These are phyloP conservation scores for Drosophila mettleri DNA, from an alignment of 2,888 invertebrate genomes.

Conservation along the genomic window DNA sequence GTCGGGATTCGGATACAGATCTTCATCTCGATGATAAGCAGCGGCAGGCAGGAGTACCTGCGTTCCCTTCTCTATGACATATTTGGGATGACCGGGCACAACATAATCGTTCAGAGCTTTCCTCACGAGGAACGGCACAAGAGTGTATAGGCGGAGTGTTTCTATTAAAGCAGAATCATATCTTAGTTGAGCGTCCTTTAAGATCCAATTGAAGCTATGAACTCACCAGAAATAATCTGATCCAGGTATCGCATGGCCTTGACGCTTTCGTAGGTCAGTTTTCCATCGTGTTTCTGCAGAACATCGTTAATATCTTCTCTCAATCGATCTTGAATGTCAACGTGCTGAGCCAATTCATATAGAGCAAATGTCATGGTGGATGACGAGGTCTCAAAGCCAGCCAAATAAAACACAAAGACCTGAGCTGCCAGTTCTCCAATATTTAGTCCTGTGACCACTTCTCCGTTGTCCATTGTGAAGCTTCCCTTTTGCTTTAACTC, in stretches of 20 bases:
- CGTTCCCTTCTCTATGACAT: conserved; percentile 85
- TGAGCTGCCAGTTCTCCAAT: conserved; percentile 86
- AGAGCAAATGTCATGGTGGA: conserved; percentile 85
- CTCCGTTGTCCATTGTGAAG: conserved; percentile 66
- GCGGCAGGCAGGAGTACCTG: conserved; percentile 75
- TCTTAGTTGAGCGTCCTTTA: not conserved
- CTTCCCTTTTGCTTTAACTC: conserved; percentile 81
- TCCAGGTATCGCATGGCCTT: conserved; percentile 85
- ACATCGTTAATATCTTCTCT: conserved; percentile 84
- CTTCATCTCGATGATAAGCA: conserved; percentile 87
- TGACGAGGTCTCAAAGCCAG: conserved; percentile 86
- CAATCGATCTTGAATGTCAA: conserved; percentile 84
- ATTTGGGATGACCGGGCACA: conserved; percentile 85
- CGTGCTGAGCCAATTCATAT: conserved; percentile 85
- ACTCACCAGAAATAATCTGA: conserved; percentile 85
- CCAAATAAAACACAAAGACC: conserved; percentile 86
- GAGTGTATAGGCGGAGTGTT: conserved; percentile 86
- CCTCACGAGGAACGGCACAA: conserved; percentile 86
- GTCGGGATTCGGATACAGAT: conserved; percentile 86
- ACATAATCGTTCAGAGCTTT: conserved; percentile 86
- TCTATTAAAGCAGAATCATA: conserved; percentile 81
- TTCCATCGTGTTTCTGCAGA: conserved; percentile 80
- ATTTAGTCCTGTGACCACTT: conserved; percentile 56
- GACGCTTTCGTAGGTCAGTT: conserved; percentile 83
- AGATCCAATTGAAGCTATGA: too few species aligned